phyloP scores from a whole-genome alignment of 1,140 invertebrate species.

The Lasaia peninsularis region DNA sequence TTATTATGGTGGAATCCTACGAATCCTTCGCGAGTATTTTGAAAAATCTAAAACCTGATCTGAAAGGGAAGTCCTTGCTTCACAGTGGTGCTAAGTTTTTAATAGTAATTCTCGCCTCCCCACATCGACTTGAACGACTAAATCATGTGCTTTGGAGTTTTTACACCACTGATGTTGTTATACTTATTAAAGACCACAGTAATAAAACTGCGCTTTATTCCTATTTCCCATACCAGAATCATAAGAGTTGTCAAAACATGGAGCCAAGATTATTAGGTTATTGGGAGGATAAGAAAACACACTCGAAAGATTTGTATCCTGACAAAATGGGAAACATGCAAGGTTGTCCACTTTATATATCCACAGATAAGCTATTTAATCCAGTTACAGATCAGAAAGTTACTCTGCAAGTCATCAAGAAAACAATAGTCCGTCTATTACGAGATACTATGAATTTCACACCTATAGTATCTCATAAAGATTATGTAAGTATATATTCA shows the following conservation, averaged over 20 bases:
- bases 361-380: conserved; percentile 51
- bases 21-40: conserved; percentile 42
- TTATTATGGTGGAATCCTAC: conserved; percentile 44
- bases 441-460: conserved; percentile 51
- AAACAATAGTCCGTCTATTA: conserved; percentile 36
- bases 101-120: conserved; percentile 38
- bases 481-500: conserved; percentile 50
- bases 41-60: conserved; percentile 44
- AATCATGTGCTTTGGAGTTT: conserved; percentile 46
- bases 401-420: conserved; percentile 45
- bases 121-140: conserved; percentile 39
- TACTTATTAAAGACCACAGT: conserved; percentile 34
- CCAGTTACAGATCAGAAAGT: conserved; percentile 45
- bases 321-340: conserved; percentile 55
- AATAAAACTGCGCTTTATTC: conserved; percentile 43
- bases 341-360: conserved; percentile 52
- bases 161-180: conserved; percentile 40
- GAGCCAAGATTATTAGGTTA: conserved; percentile 39
- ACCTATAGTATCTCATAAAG: conserved; percentile 37
- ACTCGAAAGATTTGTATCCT: conserved; percentile 32
- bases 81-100: conserved; percentile 43
- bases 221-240: conserved; percentile 47
- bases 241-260: conserved; percentile 41
- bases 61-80: conserved; percentile 45
- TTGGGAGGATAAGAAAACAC: conserved; percentile 27